Percentiles rank a stretch among this genome's conserved stretches.
Evolutionary conservation across 1,140 invertebrate genomes (phyloP).

Genomic region (Diploscapter pachys): DNA sequence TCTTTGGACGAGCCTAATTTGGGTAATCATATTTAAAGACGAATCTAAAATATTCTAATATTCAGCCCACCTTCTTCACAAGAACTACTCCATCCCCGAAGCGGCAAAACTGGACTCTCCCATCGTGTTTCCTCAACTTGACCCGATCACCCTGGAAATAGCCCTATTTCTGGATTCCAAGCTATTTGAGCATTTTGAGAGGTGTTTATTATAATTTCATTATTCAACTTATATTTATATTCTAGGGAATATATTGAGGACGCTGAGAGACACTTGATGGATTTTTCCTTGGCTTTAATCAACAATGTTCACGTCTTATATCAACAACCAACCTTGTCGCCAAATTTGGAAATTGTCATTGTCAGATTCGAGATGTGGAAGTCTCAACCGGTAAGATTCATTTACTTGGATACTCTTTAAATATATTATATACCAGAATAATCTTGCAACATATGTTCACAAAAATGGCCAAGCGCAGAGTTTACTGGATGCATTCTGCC

Average conservation of each 20-base stretch:
- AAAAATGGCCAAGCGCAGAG: constrained; percentile 59
- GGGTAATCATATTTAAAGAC: background rate
- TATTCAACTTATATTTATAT: background rate
- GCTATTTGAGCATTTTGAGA: constrained; percentile 54
- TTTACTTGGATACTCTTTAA: background rate
- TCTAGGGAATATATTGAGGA: constrained; percentile 39
- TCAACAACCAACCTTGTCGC: constrained; percentile 55
- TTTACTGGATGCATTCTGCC: constrained; percentile 54
- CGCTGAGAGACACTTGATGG: constrained; percentile 55
- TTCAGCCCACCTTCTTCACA: constrained; percentile 28
- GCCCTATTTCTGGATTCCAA: constrained; percentile 55
- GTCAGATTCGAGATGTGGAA: constrained; percentile 59
- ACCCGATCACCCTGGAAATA: constrained; percentile 58
- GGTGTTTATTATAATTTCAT: constrained; percentile 29
- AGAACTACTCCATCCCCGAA: constrained; percentile 55
- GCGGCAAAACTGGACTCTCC: constrained; percentile 55
- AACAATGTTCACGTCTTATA: constrained; percentile 59
- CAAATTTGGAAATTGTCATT: constrained; percentile 58
- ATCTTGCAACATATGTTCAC: constrained; percentile 49
- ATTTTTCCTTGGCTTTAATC: constrained; percentile 56
- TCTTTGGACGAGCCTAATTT: constrained; percentile 34
- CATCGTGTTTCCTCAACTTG: constrained; percentile 58
- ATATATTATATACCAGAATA: constrained; percentile 30
- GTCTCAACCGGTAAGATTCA: constrained; percentile 47
- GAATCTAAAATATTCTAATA: background rate